A percentile compares a stretch with the other conserved stretches of the same genome.
Evolutionary conservation across 2,797 vertebrate species (phyloP).

Genomic region (Anguilla obscura): DNA sequence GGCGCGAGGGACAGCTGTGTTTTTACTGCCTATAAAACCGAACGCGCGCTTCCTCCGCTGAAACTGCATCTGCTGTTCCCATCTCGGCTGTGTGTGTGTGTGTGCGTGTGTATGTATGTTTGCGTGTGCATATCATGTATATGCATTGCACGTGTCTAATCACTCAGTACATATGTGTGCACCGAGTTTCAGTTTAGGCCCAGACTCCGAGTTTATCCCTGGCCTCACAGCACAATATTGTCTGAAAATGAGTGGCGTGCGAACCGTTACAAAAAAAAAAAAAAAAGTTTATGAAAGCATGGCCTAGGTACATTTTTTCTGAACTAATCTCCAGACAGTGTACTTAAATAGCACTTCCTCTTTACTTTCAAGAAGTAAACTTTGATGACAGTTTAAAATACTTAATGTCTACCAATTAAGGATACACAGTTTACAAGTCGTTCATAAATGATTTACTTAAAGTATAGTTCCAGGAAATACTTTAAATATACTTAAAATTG

Average conservation of each 20-base stretch:
- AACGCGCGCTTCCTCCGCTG: neutral
- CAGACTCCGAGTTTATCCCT: neutral
- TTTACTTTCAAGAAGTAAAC: neutral
- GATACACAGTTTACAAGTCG: neutral
- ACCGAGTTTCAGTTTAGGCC: neutral
- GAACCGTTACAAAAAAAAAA: neutral
- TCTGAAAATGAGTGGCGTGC: neutral
- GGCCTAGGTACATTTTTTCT: neutral
- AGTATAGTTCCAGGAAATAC: neutral
- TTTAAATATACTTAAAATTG: neutral
- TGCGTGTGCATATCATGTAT: too few relatives aligned
- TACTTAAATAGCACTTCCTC: neutral
- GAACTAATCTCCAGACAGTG: neutral
- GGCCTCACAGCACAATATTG: neutral
- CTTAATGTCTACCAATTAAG: neutral
- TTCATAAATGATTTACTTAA: neutral
- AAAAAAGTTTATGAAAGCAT: neutral
- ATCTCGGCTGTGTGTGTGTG: neutral
- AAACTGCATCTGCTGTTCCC: neutral
- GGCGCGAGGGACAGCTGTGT: neutral
- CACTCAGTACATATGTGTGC: too few relatives aligned
- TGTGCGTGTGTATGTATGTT: neutral
- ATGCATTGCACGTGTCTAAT: too few relatives aligned
- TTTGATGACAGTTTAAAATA: neutral
- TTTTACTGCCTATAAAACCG: slow-evolving; percentile 12